Percentiles rank a stretch among this genome's conserved stretches.
Conservation (phyloP, 2,113 vertebrate genomes). For the Ranitomeya imitator region DNA sequence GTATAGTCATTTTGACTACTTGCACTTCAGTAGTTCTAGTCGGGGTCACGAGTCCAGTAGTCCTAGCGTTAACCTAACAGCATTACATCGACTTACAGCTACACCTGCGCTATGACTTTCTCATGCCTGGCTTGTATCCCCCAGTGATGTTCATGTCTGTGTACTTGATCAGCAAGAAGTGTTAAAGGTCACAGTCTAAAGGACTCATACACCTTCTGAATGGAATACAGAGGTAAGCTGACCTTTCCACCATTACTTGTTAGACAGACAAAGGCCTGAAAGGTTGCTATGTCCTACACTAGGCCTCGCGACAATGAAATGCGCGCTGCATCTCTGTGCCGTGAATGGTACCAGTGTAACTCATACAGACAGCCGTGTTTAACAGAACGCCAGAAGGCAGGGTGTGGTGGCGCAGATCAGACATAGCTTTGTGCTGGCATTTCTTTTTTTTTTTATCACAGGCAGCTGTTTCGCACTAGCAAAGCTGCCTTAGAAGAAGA, state of each 20-base stretch:
- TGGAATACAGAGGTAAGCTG: not conserved
- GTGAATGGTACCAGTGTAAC: slow-evolving; percentile 41
- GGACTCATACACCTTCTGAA: slow-evolving; percentile 1
- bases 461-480: slow-evolving; percentile 31
- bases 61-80: not conserved
- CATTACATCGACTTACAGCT: not conserved
- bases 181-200: slow-evolving; percentile 28
- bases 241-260: slow-evolving; percentile 1
- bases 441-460: slow-evolving; percentile 52
- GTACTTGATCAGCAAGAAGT: not conserved
- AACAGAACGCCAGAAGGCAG: slow-evolving; percentile 57
- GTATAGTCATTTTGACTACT: too few species aligned
- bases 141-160: not conserved
- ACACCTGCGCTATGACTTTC: not conserved
- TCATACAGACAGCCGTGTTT: slow-evolving; percentile 39
- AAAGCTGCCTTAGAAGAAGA: slow-evolving; percentile 67
- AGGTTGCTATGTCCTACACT: not conserved
- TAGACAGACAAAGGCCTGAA: slow-evolving; percentile 12
- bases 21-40: too few species aligned
- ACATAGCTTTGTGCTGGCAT: slow-evolving; percentile 42
- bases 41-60: too few species aligned
- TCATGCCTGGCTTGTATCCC: not conserved
- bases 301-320: not conserved
- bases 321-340: not conserved
- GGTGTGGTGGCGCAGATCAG: slow-evolving; percentile 48